A percentile compares a stretch with the other conserved stretches of the same genome.
These are phyloP conservation scores for Listrodromus nycthemerus DNA, from an alignment of 2,888 invertebrate species.

Conservation along the genomic window DNA sequence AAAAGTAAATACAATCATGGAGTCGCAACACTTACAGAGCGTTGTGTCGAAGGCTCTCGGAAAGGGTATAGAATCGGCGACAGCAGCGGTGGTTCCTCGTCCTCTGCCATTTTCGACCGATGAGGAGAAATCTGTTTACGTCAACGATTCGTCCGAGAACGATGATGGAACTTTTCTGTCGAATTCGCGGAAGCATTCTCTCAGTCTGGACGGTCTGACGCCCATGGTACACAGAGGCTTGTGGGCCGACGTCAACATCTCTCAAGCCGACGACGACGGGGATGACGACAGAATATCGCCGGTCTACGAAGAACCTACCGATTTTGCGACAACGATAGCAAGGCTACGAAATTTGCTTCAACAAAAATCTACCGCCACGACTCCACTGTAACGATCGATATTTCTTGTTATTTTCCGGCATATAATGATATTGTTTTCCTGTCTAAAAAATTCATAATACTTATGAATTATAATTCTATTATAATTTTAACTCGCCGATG, in stretches of 20 bases:
- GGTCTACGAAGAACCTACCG: constrained; percentile 90
- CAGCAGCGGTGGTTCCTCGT: constrained; percentile 78
- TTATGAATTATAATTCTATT: too few species aligned
- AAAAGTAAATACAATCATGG: neutral
- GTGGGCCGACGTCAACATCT: constrained; percentile 77
- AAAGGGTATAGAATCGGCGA: constrained; percentile 79
- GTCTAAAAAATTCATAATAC: neutral
- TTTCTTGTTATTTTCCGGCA: constrained; percentile 4
- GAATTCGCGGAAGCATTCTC: constrained; percentile 58
- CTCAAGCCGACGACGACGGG: constrained; percentile 77
- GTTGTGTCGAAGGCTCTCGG: constrained; percentile 76
- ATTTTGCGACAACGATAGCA: constrained; percentile 90
- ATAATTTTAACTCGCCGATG: too few species aligned
- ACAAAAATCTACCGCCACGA: constrained; percentile 84
- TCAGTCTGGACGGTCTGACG: constrained; percentile 76
- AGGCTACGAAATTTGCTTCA: constrained; percentile 88
- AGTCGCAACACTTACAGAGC: constrained; percentile 68
- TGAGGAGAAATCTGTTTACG: constrained; percentile 34
- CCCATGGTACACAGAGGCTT: constrained; percentile 76
- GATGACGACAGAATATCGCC: constrained; percentile 85
- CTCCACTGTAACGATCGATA: constrained; percentile 75
- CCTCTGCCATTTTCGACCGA: constrained; percentile 73
- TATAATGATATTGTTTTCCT: neutral
- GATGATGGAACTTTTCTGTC: constrained; percentile 47
- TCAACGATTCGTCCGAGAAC: constrained; percentile 42